A percentile compares a stretch with the other conserved stretches of the same genome.
phyloP scores from a whole-genome alignment of 1,140 invertebrate genomes.

The Bicyclus anynana region DNA sequence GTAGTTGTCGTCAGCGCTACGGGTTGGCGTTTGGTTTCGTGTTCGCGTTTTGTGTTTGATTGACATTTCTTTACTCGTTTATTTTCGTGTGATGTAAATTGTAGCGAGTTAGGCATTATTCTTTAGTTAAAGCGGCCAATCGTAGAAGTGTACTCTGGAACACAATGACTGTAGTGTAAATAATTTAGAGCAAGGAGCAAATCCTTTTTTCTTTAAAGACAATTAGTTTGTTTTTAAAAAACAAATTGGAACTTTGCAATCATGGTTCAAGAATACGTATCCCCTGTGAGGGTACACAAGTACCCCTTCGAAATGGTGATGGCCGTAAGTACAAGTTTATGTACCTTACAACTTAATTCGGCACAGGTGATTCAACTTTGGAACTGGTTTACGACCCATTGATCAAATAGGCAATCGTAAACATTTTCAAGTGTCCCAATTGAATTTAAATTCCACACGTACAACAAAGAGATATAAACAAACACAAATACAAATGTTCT shows the following conservation, averaged over 20 bases:
- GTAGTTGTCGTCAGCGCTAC: too few species aligned
- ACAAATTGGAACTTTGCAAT: conserved; percentile 41
- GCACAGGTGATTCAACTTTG: conserved; percentile 1
- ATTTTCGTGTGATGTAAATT: conserved; percentile 50
- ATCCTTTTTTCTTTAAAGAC: conserved; percentile 51
- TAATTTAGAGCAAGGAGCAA: conserved; percentile 35
- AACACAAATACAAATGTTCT: not conserved
- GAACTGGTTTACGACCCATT: not conserved
- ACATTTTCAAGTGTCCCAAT: not conserved
- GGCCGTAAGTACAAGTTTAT: conserved; percentile 85
- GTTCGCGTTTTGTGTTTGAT: conserved; percentile 36
- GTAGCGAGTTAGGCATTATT: conserved; percentile 49
- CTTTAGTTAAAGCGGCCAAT: conserved; percentile 5
- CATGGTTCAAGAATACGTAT: conserved; percentile 99
- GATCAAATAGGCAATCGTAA: not conserved
- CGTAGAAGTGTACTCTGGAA: conserved; percentile 17
- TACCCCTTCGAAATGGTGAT: conserved; percentile 97
- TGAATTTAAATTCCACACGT: not conserved
- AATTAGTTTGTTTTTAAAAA: conserved; percentile 38
- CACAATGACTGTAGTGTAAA: conserved; percentile 57
- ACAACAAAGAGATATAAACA: not conserved
- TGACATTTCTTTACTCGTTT: conserved; percentile 42
- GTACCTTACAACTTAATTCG: not conserved
- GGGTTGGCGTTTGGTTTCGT: conserved; percentile 25
- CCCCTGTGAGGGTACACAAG: conserved; percentile 96